A percentile compares a stretch with the other conserved stretches of the same genome.
Conservation (phyloP, 2,797 vertebrate species). For the Syngnathus acus region DNA sequence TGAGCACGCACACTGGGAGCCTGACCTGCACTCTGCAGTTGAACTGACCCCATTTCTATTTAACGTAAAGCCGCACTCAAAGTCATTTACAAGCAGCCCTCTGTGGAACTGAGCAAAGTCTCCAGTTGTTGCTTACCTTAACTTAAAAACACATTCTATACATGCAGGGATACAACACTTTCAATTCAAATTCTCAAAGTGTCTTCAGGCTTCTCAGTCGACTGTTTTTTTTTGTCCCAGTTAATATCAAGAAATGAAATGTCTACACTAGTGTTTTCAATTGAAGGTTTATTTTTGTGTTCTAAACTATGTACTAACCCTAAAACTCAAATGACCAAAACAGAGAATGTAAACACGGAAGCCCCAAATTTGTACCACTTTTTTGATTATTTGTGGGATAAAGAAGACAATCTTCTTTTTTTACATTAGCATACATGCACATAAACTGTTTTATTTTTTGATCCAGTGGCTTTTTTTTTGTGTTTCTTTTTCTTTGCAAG, state of each 20-base stretch:
- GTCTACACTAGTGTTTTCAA: background rate
- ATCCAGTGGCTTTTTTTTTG: background rate
- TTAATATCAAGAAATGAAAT: background rate
- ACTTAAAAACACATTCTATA: conserved; percentile 9
- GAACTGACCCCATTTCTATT: conserved; percentile 40
- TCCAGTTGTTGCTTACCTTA: background rate
- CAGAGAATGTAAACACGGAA: background rate
- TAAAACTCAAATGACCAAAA: background rate
- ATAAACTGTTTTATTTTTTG: conserved; percentile 20
- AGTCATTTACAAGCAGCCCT: conserved; percentile 22
- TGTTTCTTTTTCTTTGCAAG: conserved; percentile 14
- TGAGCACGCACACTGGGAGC: conserved; percentile 34
- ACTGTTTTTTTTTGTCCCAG: background rate
- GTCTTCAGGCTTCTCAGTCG: conserved; percentile 2
- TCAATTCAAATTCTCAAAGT: conserved; percentile 6
- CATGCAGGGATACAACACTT: background rate
- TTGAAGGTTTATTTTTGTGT: background rate
- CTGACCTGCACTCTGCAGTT: conserved; percentile 36
- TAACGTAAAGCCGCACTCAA: conserved; percentile 32
- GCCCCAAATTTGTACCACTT: background rate
- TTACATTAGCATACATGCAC: conserved; percentile 31
- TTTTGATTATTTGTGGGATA: conserved; percentile 8
- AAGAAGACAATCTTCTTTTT: conserved; percentile 35
- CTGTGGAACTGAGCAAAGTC: conserved; percentile 25
- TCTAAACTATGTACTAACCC: background rate